These are phyloP conservation scores for Anser cygnoides DNA, from an alignment of 2,113 vertebrate genomes.

Conservation along the genomic window DNA sequence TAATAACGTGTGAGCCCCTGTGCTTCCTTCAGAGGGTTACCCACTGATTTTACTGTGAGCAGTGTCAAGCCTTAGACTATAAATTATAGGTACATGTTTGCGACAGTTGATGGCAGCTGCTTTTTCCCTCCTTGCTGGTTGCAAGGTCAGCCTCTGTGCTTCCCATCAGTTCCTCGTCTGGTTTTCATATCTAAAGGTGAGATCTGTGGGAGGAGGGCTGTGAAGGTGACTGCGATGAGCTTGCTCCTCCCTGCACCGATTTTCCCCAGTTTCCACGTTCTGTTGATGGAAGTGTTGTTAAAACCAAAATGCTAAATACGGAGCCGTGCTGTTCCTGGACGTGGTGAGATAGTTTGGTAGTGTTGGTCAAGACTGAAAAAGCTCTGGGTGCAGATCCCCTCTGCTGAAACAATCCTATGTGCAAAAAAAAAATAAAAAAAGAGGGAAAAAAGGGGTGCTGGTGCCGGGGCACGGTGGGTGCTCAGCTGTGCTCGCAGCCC, in stretches of 20 bases:
- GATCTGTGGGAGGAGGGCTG: no score
- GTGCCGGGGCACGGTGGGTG: no score
- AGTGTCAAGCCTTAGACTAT: not conserved
- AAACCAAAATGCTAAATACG: not conserved
- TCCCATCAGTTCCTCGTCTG: not conserved
- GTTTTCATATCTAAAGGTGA: no score
- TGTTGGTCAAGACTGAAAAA: no score
- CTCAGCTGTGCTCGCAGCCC: not conserved
- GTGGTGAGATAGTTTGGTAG: no score
- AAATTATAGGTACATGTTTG: not conserved
- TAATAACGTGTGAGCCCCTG: not conserved
- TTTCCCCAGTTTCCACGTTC: no score
- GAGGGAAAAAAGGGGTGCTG: no score
- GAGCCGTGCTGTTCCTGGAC: no score
- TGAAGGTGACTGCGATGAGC: not conserved
- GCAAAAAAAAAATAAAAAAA: not conserved
- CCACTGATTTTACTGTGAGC: not conserved
- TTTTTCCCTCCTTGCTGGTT: no score
- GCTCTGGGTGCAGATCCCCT: no score
- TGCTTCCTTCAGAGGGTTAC: not conserved
- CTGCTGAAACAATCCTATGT: not conserved
- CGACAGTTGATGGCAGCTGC: not conserved
- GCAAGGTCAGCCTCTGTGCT: not conserved
- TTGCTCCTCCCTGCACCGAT: no score
- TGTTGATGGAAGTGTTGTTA: no score